Evolutionary conservation across 2,888 invertebrate species (phyloP).

Genomic region (Drosophila nr. fundita): DNA sequence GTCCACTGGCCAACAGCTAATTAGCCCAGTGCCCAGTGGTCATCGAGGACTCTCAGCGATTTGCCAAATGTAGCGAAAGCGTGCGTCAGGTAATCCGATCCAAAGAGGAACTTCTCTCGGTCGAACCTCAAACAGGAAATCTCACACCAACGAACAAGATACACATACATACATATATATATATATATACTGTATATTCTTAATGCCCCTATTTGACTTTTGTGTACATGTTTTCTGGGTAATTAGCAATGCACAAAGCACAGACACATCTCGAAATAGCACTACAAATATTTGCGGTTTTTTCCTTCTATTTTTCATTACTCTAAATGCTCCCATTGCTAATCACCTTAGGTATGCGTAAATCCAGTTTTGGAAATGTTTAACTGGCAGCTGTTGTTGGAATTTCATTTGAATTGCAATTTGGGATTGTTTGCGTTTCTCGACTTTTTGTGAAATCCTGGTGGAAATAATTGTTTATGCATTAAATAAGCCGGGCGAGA

Average conservation of each 20-base stretch:
- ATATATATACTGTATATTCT: neutral
- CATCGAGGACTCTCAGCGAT: constrained; percentile 25
- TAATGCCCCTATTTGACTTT: constrained; percentile 48
- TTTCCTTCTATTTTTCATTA: constrained; percentile 26
- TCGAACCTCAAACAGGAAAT: constrained; percentile 52
- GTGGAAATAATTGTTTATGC: constrained; percentile 82
- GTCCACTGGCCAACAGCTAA: constrained; percentile 68
- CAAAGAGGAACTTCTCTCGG: constrained; percentile 61
- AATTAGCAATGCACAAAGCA: constrained; percentile 66
- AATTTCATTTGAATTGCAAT: constrained; percentile 55
- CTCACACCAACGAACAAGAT: constrained; percentile 67
- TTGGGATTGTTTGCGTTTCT: constrained; percentile 74
- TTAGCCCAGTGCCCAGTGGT: constrained; percentile 50
- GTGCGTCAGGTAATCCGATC: constrained; percentile 55
- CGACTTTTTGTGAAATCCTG: constrained; percentile 80
- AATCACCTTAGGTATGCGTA: constrained; percentile 57
- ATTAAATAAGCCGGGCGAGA: constrained; percentile 79
- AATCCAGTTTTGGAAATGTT: constrained; percentile 69
- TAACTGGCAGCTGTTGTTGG: constrained; percentile 54
- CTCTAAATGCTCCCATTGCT: constrained; percentile 45
- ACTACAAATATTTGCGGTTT: constrained; percentile 74
- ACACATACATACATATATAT: neutral
- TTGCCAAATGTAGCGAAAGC: constrained; percentile 56
- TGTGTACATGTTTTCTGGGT: constrained; percentile 51
- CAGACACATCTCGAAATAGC: constrained; percentile 31